Evolutionary conservation across 2,797 vertebrate genomes (phyloP).

Genomic region (Siniperca obscura): DNA sequence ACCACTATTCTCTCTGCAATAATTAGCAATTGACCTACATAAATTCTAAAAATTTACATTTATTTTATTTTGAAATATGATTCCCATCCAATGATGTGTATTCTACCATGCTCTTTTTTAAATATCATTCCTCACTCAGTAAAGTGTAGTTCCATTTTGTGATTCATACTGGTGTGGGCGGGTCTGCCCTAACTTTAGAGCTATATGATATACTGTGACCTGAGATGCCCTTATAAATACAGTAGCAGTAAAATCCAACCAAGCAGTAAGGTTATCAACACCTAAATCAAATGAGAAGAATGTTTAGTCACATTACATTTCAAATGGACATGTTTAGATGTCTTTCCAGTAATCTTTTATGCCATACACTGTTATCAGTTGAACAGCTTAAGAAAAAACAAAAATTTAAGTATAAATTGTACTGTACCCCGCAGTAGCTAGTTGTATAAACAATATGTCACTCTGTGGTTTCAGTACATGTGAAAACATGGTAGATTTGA

Average conservation of each 20-base stretch:
- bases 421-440: constrained; percentile 6
- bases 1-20: constrained; percentile 28
- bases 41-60: no score
- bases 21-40: constrained; percentile 10
- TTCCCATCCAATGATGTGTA: background rate
- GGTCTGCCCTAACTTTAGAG: constrained; percentile 75
- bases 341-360: constrained; percentile 4
- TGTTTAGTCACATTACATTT: constrained; percentile 26
- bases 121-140: constrained; percentile 12
- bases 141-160: constrained; percentile 36
- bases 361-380: background rate
- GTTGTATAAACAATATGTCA: constrained; percentile 34
- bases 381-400: background rate
- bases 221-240: constrained; percentile 63
- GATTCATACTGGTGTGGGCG: constrained; percentile 14
- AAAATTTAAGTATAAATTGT: background rate
- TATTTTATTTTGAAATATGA: background rate
- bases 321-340: background rate
- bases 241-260: constrained; percentile 65
- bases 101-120: constrained; percentile 8
- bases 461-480: constrained; percentile 62
- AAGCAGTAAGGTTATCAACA: constrained; percentile 37
- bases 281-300: constrained; percentile 27
- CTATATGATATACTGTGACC: constrained; percentile 75
- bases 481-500: constrained; percentile 69